These are phyloP conservation scores for Acholoe squamosa DNA, from an alignment of 2,888 invertebrate species.

Conservation along the genomic window DNA sequence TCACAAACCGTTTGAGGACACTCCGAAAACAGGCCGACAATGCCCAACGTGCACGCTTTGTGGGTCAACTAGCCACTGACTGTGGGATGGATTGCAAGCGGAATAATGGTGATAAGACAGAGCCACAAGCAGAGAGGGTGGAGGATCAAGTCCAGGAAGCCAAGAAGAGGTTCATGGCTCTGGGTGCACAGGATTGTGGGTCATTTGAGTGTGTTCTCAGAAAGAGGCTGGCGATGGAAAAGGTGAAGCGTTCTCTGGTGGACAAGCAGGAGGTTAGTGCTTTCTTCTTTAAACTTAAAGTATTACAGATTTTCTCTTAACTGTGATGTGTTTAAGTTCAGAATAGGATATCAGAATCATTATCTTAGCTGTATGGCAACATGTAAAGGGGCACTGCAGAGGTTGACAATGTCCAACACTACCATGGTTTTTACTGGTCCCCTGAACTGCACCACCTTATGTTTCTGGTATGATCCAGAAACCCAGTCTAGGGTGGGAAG, in stretches of 20 bases:
- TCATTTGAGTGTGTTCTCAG: constrained; percentile 15
- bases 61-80: constrained; percentile 38
- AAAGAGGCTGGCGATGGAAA: constrained; percentile 31
- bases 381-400: too few species aligned
- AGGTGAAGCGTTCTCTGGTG: not conserved
- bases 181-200: not conserved
- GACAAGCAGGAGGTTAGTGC: not conserved
- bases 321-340: too few species aligned
- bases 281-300: too few species aligned
- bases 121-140: not conserved
- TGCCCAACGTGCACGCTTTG: not conserved
- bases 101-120: not conserved
- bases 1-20: not conserved
- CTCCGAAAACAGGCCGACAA: not conserved
- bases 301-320: too few species aligned
- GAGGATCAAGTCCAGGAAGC: not conserved
- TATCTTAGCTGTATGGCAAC: too few species aligned
- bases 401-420: too few species aligned
- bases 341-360: too few species aligned
- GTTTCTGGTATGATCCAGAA: too few species aligned
- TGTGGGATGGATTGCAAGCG: constrained; percentile 33
- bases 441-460: too few species aligned
- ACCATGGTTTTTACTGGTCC: too few species aligned
- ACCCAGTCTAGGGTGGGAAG: too few species aligned
- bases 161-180: constrained; percentile 8